phyloP scores from a whole-genome alignment of 35 echinoderm and acorn worm species.

The Amphiura filiformis region DNA sequence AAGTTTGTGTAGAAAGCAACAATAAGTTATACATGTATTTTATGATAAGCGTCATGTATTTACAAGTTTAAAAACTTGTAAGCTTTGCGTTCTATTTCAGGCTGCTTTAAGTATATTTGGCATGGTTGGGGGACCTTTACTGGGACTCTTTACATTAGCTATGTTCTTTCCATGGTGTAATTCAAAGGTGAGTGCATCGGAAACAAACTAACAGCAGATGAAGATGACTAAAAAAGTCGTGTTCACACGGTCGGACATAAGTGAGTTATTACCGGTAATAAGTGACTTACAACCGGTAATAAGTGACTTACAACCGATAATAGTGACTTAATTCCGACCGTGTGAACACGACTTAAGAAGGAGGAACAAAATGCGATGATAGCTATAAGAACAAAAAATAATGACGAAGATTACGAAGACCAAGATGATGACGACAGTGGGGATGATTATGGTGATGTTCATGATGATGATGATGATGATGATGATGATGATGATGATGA shows the following conservation, averaged over 20 bases:
- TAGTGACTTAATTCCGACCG: neutral
- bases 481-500: too few species aligned
- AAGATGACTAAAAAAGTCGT: neutral
- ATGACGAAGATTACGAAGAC: neutral
- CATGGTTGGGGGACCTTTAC: constrained; percentile 80
- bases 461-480: too few species aligned
- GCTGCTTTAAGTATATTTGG: constrained; percentile 94
- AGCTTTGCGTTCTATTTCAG: too few species aligned
- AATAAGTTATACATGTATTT: too few species aligned
- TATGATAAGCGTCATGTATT: too few species aligned
- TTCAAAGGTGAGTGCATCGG: constrained; percentile 76
- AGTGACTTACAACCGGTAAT: too few species aligned
- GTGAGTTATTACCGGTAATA: too few species aligned
- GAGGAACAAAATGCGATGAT: neutral
- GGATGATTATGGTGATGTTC: neutral
- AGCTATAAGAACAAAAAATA: neutral
- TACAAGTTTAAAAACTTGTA: too few species aligned
- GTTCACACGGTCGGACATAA: too few species aligned
- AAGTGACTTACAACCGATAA: neutral
- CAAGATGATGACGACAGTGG: neutral
- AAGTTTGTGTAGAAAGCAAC: too few species aligned
- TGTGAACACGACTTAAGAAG: too few species aligned
- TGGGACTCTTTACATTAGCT: constrained; percentile 72
- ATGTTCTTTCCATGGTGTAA: constrained; percentile 94
- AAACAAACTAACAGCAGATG: neutral